Base-by-base conservation (phyloP, 2,888 invertebrate genomes). In the Harpagoxenus sublaevis region DNA sequence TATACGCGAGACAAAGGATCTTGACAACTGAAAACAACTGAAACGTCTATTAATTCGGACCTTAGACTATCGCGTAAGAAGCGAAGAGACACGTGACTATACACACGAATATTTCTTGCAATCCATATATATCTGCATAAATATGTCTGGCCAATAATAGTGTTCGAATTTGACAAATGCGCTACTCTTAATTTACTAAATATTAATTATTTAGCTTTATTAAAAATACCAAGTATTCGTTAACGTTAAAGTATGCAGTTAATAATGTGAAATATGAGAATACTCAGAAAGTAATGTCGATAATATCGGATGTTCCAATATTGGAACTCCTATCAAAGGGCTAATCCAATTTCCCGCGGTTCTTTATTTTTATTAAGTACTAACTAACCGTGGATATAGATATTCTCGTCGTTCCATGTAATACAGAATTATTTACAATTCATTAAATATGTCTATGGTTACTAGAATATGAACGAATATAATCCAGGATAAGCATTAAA, bases 201-300 rank as follows among this genome's bases (percentile, higher is more conserved):
- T 23, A 68, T 57, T 53, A 65, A 66, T 55, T 68, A 68, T 55
- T 45, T 45, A 57, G 8, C 5, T 45, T 35, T 18, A 53, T 65
- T 78, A 57, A 70, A 77, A 70, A 8, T 31, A 42, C n/a, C 45
- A 70, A 78, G 15, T 70, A 45, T 31, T 78, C 71, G 6, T n/a
- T 68, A 55, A 55, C 1, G 28, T 42, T 55, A 6, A 55, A 68
- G 15, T 78, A 68, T 45, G 39, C 39, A 28, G 42, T 78, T 55
- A 78, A 78, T 57, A 78, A 78, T 78, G 70, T 57, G 55, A 70
- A 78, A 78, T 57, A 57, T 78, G 45, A 28, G 55, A 57, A 78
- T 15, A 31, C 15, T n/a, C 31, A 28, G n/a, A 68, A 78, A 78
- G 18, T 77, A 78, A 68, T 10, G 31, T 15, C 55, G 78, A 78